phyloP scores from a whole-genome alignment of 1,140 invertebrate genomes.

The Latrodectus geometricus region DNA sequence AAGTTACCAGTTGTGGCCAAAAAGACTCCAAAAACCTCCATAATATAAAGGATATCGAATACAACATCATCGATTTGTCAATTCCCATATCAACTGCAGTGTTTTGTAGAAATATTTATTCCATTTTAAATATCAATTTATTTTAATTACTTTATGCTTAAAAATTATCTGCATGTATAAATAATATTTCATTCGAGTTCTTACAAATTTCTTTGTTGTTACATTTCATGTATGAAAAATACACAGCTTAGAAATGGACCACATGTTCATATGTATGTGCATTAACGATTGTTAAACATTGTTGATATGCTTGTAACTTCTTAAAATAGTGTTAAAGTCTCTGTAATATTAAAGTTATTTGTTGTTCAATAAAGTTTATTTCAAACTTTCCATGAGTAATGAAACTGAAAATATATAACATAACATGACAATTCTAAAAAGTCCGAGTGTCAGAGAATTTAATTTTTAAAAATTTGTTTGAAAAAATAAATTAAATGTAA shows the following conservation, averaged over 20 bases:
- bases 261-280: neutral
- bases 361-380: conserved; percentile 1
- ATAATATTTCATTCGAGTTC: neutral
- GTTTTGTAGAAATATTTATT: neutral
- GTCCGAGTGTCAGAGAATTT: too few relatives aligned
- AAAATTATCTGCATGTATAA: neutral
- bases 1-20: conserved; percentile 69
- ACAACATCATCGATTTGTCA: neutral
- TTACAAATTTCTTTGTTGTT: neutral
- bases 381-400: too few relatives aligned
- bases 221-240: conserved; percentile 4
- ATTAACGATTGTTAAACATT: too few relatives aligned
- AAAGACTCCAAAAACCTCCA: conserved; percentile 65
- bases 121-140: neutral
- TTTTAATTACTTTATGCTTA: neutral
- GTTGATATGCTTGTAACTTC: conserved; percentile 9
- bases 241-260: conserved; percentile 30
- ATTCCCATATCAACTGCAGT: conserved; percentile 7
- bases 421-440: too few relatives aligned
- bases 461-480: too few relatives aligned
- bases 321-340: neutral
- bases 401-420: too few relatives aligned
- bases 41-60: neutral
- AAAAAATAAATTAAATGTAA: too few relatives aligned
- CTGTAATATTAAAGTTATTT: conserved; percentile 22